A percentile compares a stretch with the other conserved stretches of the same genome.
phyloP scores from a whole-genome alignment of 2,888 invertebrate species.

The Carcina quercana region DNA sequence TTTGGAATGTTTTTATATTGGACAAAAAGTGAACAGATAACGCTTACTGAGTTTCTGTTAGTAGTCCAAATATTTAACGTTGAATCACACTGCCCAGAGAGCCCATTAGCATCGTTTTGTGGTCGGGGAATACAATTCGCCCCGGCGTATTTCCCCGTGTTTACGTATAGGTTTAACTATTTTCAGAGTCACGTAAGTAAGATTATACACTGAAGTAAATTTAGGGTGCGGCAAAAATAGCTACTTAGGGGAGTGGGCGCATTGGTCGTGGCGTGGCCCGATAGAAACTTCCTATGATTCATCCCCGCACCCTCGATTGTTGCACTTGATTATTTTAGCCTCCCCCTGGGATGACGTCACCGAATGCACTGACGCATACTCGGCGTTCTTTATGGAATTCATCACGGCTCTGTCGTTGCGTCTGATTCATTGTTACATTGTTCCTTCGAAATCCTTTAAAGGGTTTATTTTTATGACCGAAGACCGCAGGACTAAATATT shows the following conservation, averaged over 20 bases:
- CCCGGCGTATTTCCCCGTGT: too few relatives aligned
- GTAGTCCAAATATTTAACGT: too few relatives aligned
- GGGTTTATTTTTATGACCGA: constrained; percentile 33
- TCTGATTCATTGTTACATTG: constrained; percentile 52
- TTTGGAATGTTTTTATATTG: too few relatives aligned
- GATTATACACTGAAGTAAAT: constrained; percentile 29
- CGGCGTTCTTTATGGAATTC: constrained; percentile 40
- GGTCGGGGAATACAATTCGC: too few relatives aligned
- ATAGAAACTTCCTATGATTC: constrained; percentile 64
- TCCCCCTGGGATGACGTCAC: constrained; percentile 62
- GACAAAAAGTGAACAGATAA: too few relatives aligned
- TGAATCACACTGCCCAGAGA: too few relatives aligned
- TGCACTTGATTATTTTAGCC: constrained; percentile 48
- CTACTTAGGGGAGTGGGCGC: constrained; percentile 31
- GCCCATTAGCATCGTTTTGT: too few relatives aligned
- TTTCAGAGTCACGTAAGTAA: constrained; percentile 3
- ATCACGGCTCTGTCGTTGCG: constrained; percentile 41
- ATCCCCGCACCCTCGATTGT: constrained; percentile 60
- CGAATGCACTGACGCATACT: constrained; percentile 9
- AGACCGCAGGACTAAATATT: constrained; percentile 22
- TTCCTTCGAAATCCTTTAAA: constrained; percentile 24
- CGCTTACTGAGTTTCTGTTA: too few relatives aligned
- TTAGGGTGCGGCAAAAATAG: constrained; percentile 52
- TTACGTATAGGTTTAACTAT: constrained; percentile 1
- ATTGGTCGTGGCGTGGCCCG: constrained; percentile 59